phyloP scores from a whole-genome alignment of 2,797 vertebrate genomes.

The Sebastiscus tertius region DNA sequence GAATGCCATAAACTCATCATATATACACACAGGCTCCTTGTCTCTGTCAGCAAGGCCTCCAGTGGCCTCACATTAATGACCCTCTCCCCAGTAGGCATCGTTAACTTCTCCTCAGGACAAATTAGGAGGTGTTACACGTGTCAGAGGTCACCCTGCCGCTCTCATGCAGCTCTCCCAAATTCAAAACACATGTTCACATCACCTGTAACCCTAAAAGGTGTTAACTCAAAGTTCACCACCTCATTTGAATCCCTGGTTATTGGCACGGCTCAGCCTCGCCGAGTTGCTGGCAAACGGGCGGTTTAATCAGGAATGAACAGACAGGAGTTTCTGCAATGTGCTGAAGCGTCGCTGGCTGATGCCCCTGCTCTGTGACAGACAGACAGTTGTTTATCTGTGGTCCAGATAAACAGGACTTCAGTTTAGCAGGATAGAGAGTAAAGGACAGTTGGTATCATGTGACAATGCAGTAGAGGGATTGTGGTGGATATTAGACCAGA shows the following conservation, averaged over 20 bases:
- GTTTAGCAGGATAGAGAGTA: conserved; percentile 6
- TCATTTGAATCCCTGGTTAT: conserved; percentile 41
- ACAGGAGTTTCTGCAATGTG: background rate
- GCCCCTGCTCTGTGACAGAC: conserved; percentile 14
- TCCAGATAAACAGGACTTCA: conserved; percentile 26
- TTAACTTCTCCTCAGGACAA: conserved; percentile 78
- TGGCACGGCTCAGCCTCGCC: background rate
- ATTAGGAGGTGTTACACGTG: conserved; percentile 79
- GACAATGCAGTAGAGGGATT: conserved; percentile 9
- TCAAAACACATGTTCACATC: conserved; percentile 67
- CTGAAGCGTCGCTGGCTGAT: conserved; percentile 23
- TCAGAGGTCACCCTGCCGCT: conserved; percentile 66
- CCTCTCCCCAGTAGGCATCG: conserved; percentile 67
- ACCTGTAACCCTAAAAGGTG: conserved; percentile 65
- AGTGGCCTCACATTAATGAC: conserved; percentile 62
- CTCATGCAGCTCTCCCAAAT: conserved; percentile 47
- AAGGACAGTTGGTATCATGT: conserved; percentile 2
- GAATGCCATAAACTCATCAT: conserved; percentile 10
- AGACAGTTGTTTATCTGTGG: conserved; percentile 35
- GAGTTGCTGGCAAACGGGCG: conserved; percentile 4
- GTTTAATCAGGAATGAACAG: conserved; percentile 23
- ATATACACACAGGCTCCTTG: conserved; percentile 34
- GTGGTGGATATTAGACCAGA: background rate
- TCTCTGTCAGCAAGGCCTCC: conserved; percentile 57
- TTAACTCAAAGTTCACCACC: conserved; percentile 72